A percentile compares a stretch with the other conserved stretches of the same genome.
These are phyloP conservation scores for Aphidius gifuensis DNA, from an alignment of 1,140 invertebrate species.

Conservation along the genomic window DNA sequence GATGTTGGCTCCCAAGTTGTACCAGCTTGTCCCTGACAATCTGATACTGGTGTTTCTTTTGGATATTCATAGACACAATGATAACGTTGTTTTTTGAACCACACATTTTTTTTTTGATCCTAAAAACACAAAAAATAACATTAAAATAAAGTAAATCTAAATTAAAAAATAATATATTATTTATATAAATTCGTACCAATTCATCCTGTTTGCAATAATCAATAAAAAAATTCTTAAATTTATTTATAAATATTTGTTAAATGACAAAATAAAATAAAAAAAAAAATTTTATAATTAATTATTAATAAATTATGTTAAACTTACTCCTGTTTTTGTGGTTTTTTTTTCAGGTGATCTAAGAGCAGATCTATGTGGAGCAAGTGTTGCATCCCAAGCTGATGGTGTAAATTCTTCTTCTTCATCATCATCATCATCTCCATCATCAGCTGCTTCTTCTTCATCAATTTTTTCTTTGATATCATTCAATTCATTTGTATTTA, in stretches of 20 bases:
- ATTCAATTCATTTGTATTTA: background rate
- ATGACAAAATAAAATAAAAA: conserved; percentile 6
- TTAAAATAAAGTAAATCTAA: background rate
- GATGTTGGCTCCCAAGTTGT: conserved; percentile 47
- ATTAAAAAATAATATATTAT: background rate
- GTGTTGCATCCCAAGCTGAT: conserved; percentile 59
- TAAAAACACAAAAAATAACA: conserved; percentile 34
- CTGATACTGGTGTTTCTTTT: conserved; percentile 56
- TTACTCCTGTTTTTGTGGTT: conserved; percentile 49
- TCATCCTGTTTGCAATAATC: conserved; percentile 47
- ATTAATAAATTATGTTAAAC: conserved; percentile 15
- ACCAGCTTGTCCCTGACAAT: conserved; percentile 37
- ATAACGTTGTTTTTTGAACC: conserved; percentile 79
- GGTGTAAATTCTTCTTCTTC: conserved; percentile 59
- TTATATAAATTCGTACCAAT: conserved; percentile 43
- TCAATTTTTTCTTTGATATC: conserved; percentile 30
- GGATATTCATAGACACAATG: conserved; percentile 81
- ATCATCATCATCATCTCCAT: conserved; percentile 32
- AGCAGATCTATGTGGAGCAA: conserved; percentile 58
- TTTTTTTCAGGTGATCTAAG: conserved; percentile 55
- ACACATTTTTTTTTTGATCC: conserved; percentile 63
- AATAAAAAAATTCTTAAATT: conserved; percentile 26
- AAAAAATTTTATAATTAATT: conserved; percentile 5
- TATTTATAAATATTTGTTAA: conserved; percentile 8
- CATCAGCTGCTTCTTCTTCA: conserved; percentile 40